Percentiles rank a stretch among this genome's conserved stretches.
phyloP scores from a whole-genome alignment of 1,140 invertebrate species.

The Gryon sp. region DNA sequence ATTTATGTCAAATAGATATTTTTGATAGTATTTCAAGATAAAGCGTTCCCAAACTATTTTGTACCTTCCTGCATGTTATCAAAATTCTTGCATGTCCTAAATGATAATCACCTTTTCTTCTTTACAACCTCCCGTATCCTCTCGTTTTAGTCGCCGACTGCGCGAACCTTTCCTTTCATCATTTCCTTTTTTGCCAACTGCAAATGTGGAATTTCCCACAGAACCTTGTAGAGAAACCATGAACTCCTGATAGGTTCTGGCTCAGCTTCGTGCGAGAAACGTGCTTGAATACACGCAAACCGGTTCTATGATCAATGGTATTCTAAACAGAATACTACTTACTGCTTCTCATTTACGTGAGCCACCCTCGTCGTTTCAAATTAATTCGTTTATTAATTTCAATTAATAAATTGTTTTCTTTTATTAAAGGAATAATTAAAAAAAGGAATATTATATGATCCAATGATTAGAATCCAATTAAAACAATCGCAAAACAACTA shows the following conservation, averaged over 20 bases:
- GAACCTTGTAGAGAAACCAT: slow-evolving; percentile 57
- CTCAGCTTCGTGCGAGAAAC: slow-evolving; percentile 69
- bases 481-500: no score
- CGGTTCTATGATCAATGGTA: slow-evolving; percentile 62
- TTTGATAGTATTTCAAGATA: no score
- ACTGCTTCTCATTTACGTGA: slow-evolving; percentile 41
- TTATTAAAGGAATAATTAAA: no score
- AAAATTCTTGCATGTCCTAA: slow-evolving; percentile 75
- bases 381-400: slow-evolving; percentile 39
- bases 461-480: no score
- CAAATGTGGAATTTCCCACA: slow-evolving; percentile 62
- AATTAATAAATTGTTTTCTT: no score
- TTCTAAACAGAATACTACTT: slow-evolving; percentile 20
- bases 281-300: slow-evolving; percentile 59
- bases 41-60: no score
- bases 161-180: slow-evolving; percentile 30
- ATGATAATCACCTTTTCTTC: slow-evolving; percentile 56
- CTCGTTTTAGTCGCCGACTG: slow-evolving; percentile 44
- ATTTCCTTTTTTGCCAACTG: slow-evolving; percentile 20
- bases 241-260: slow-evolving; percentile 75
- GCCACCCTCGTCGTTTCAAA: slow-evolving; percentile 30
- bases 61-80: no score
- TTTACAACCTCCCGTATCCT: slow-evolving; percentile 64
- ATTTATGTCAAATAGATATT: no score
- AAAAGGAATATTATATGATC: no score